Evolutionary conservation across 2,888 invertebrate genomes (phyloP), one percentile per base, ranked within the genome.

Genomic region (Chromoteleia sp.): DNA sequence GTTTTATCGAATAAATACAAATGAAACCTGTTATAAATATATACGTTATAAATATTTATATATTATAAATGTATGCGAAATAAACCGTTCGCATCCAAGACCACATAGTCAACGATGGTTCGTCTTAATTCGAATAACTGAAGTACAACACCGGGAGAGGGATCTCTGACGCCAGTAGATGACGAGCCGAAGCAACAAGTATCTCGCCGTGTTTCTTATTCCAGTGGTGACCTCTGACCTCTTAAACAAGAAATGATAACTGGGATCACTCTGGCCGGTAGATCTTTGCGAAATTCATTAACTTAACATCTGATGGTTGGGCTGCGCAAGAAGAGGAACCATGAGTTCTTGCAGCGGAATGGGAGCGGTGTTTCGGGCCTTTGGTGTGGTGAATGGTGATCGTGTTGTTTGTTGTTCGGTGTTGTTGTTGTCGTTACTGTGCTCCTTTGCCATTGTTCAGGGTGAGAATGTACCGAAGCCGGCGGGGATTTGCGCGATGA

Each of bases 401-500:
- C 84, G 86, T 84, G 87, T 71, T 58, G 83, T 82, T 71, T 76
- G 84, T 68, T 82, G 81, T 74, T 82, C 77, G 73, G 83, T 88
- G 83, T 84, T 86, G 71, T 65, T 89, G 83, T 86, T 86, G 83
- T 48, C 63, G 41, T 58, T 76, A 19, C 65, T 88, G 54, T 74
- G 84, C 68, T 84, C 80, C 56, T 67, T 63, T 73, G 83, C 81
- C 73, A 36, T 77, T 68, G 84, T 81, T 67, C 84, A 81, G 59
- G 84, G 83, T 73, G 83, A 84, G 54, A 52, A 70, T 48, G 67
- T 45, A 41, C 54, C 84, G 36, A 84, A 86, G 58, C 84, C 87
- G 50, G 86, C 87, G 70, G 93, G 93, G 70, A 92, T 95, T 84
- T 95, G 95, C 89, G 92, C 92, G 71, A 91, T 93, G 91, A 89